phyloP scores from a whole-genome alignment of 2,888 invertebrate genomes.

The Endotricha flammealis region DNA sequence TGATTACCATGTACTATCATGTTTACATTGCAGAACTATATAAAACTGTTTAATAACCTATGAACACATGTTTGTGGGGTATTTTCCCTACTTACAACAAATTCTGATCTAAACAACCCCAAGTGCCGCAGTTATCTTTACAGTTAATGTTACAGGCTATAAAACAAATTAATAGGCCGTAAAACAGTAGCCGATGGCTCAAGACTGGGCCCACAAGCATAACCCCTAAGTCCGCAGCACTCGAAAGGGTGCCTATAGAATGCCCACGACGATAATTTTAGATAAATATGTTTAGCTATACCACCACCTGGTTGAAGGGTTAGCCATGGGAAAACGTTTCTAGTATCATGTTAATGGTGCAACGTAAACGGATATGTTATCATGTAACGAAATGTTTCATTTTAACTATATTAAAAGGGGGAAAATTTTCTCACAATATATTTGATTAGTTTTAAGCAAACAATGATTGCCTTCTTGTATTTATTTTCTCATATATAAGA shows the following conservation, averaged over 20 bases:
- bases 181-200: constrained; percentile 53
- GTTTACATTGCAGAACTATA: constrained; percentile 16
- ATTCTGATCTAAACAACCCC: constrained; percentile 55
- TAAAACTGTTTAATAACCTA: constrained; percentile 17
- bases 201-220: no score
- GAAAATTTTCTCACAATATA: constrained; percentile 26
- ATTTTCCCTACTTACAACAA: constrained; percentile 32
- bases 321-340: constrained; percentile 46
- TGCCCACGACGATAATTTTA: constrained; percentile 11
- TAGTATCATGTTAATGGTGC: constrained; percentile 18
- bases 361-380: constrained; percentile 24
- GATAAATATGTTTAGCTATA: constrained; percentile 25
- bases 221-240: constrained; percentile 40
- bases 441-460: not conserved
- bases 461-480: not conserved
- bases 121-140: constrained; percentile 54
- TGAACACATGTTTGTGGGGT: constrained; percentile 19
- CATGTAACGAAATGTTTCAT: constrained; percentile 23
- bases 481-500: no score
- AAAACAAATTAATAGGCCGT: constrained; percentile 66
- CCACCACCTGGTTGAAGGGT: constrained; percentile 41
- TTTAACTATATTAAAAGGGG: constrained; percentile 19
- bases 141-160: constrained; percentile 49
- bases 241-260: constrained; percentile 30
- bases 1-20: constrained; percentile 5